A percentile compares a stretch with the other conserved stretches of the same genome.
Evolutionary conservation across 2,113 vertebrate genomes (phyloP).

Genomic region (Leptobrachium leishanense): DNA sequence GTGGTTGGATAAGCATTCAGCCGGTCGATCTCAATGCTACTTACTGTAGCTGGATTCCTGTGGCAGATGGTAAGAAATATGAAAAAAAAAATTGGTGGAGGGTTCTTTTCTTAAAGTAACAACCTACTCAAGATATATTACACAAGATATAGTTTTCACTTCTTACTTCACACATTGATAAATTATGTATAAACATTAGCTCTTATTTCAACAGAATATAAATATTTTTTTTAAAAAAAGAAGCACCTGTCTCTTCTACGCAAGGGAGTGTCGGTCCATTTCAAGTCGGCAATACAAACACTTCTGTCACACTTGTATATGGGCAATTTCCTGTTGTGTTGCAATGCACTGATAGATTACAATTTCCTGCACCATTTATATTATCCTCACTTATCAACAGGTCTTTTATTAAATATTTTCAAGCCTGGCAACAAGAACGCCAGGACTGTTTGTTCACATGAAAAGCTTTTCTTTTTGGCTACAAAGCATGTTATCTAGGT

Average conservation of each 20-base stretch:
- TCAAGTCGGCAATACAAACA: conserved; percentile 54
- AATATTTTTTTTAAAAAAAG: conserved; percentile 23
- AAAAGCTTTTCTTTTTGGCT: conserved; percentile 55
- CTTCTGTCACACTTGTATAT: conserved; percentile 52
- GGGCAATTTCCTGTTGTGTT: conserved; percentile 66
- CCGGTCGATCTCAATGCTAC: too few relatives aligned
- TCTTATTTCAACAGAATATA: too few relatives aligned
- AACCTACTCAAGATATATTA: too few relatives aligned
- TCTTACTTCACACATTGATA: too few relatives aligned
- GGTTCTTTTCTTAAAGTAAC: too few relatives aligned
- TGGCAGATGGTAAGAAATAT: too few relatives aligned
- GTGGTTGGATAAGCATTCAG: too few relatives aligned
- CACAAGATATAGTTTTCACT: too few relatives aligned
- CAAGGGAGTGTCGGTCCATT: conserved; percentile 43
- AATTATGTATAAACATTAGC: too few relatives aligned
- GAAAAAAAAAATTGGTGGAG: too few relatives aligned
- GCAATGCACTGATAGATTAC: conserved; percentile 60
- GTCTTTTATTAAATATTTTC: conserved; percentile 64
- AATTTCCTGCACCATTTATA: conserved; percentile 60
- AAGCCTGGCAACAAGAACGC: conserved; percentile 55
- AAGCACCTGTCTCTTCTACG: conserved; percentile 56
- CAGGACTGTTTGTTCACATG: conserved; percentile 49
- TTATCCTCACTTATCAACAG: conserved; percentile 68
- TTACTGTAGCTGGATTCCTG: too few relatives aligned
- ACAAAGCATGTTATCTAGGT: conserved; percentile 52